Percentiles rank a stretch among this genome's conserved stretches.
Evolutionary conservation across 2,113 vertebrate species (phyloP).

Genomic region (Gadus macrocephalus): DNA sequence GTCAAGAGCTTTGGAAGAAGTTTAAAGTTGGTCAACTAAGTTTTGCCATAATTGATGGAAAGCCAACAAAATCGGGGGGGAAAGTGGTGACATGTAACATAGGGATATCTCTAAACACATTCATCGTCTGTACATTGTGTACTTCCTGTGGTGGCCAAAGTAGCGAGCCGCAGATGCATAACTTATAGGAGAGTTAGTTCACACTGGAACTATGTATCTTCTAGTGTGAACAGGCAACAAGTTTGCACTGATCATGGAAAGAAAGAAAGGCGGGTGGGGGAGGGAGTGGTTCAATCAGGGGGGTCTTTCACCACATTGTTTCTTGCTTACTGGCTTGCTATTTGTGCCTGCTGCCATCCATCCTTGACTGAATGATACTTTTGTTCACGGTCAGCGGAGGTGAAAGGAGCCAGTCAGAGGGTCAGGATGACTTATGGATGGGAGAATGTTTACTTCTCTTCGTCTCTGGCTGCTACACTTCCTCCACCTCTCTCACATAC

Average conservation of each 20-base stretch:
- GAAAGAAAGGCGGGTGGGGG: conserved; percentile 20
- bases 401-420: conserved; percentile 94
- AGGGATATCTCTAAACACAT: too few relatives aligned
- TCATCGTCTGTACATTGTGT: too few relatives aligned
- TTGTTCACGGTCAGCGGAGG: conserved; percentile 94
- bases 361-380: conserved; percentile 92
- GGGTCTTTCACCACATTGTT: conserved; percentile 81
- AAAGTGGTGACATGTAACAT: too few relatives aligned
- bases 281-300: conserved; percentile 70
- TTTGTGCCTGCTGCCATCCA: conserved; percentile 81
- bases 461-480: conserved; percentile 12
- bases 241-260: conserved; percentile 54
- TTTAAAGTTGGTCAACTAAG: too few relatives aligned
- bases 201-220: conserved; percentile 61
- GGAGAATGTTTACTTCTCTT: conserved; percentile 53
- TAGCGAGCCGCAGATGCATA: too few relatives aligned
- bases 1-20: too few relatives aligned
- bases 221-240: conserved; percentile 62
- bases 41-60: too few relatives aligned
- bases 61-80: too few relatives aligned
- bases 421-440: conserved; percentile 72
- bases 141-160: too few relatives aligned
- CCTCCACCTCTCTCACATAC: conserved; percentile 21
- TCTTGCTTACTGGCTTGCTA: conserved; percentile 76
- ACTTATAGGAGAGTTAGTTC: too few relatives aligned